Evolutionary conservation across 2,797 vertebrate genomes (phyloP).

Genomic region (Paratrypauchen microcephalus): DNA sequence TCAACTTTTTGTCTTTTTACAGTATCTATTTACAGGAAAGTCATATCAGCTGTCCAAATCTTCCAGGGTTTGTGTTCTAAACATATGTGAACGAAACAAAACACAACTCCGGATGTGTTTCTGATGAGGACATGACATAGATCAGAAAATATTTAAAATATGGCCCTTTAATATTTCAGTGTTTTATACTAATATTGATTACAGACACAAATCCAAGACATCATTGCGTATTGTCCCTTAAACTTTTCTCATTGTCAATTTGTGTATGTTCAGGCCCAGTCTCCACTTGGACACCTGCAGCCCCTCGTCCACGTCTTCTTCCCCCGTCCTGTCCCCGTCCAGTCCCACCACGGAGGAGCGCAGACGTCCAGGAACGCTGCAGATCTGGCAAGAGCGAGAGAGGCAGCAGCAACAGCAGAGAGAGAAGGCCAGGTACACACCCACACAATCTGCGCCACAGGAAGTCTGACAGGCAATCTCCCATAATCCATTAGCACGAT

Average conservation of each 20-base stretch:
- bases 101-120: too few relatives aligned
- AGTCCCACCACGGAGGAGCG: slow-evolving; percentile 79
- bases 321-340: slow-evolving; percentile 51
- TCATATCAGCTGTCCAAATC: not conserved
- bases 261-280: slow-evolving; percentile 32
- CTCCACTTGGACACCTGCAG: slow-evolving; percentile 36
- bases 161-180: not conserved
- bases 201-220: not conserved
- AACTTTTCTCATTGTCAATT: not conserved
- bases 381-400: slow-evolving; percentile 90
- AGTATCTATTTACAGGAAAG: too few relatives aligned
- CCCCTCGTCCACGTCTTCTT: slow-evolving; percentile 20
- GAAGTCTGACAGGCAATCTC: not conserved
- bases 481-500: not conserved
- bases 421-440: slow-evolving; percentile 57
- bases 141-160: too few relatives aligned
- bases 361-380: slow-evolving; percentile 79
- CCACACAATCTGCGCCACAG: not conserved
- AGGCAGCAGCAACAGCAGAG: slow-evolving; percentile 74
- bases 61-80: too few relatives aligned
- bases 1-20: not conserved
- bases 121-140: too few relatives aligned
- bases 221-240: not conserved
- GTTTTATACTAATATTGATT: not conserved
- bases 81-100: too few relatives aligned